Evolutionary conservation across 2,888 invertebrate genomes (phyloP).

Genomic region (Calliphora vomitoria): DNA sequence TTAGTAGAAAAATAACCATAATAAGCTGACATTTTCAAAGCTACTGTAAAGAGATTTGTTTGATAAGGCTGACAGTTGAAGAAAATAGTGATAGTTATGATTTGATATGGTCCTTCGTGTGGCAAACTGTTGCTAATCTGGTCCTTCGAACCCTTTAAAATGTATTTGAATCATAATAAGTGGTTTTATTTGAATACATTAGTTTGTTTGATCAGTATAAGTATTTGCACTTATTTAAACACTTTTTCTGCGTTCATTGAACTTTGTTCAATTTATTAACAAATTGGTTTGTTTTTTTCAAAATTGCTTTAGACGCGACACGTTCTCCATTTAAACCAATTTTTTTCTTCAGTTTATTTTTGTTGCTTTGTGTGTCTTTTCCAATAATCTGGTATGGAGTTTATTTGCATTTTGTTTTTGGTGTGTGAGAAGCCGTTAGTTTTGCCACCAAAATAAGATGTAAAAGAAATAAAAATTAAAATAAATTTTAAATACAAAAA

Average conservation of each 20-base stretch:
- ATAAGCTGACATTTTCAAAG: neutral
- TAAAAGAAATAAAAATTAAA: constrained; percentile 30
- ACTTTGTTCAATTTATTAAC: constrained; percentile 19
- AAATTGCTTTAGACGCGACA: neutral
- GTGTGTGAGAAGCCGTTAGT: neutral
- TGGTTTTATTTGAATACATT: neutral
- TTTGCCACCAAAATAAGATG: constrained; percentile 40
- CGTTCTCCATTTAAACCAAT: constrained; percentile 29
- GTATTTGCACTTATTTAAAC: neutral
- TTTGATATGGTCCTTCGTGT: neutral
- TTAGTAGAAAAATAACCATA: neutral
- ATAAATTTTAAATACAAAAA: constrained; percentile 16
- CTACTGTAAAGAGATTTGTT: neutral
- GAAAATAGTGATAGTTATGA: neutral
- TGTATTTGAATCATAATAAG: no score
- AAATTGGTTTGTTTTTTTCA: neutral
- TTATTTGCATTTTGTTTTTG: constrained; percentile 15
- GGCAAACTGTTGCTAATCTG: neutral
- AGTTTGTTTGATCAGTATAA: neutral
- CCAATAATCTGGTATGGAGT: neutral
- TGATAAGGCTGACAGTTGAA: neutral
- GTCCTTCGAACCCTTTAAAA: neutral
- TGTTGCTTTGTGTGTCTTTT: constrained; percentile 12
- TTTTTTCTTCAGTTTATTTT: neutral
- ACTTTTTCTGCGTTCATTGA: constrained; percentile 27